phyloP scores from a whole-genome alignment of 2,113 vertebrate species.

The Centrocercus urophasianus region DNA sequence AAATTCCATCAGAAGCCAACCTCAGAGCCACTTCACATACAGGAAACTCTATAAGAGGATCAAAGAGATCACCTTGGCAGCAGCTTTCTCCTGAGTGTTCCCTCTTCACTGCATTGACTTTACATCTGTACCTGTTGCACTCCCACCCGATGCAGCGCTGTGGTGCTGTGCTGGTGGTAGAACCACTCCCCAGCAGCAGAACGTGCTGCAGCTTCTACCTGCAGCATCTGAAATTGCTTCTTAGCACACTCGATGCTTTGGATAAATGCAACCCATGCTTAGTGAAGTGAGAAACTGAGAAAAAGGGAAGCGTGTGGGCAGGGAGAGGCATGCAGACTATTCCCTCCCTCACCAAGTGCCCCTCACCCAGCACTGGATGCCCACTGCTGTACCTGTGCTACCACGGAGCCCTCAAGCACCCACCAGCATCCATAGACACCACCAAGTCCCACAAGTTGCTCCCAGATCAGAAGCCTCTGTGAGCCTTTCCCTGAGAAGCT shows the following conservation, averaged over 20 bases:
- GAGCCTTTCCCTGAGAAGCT: too few relatives aligned
- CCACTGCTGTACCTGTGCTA: neutral
- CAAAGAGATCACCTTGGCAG: neutral
- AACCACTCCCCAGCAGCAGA: neutral
- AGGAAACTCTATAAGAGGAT: neutral
- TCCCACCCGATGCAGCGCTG: neutral
- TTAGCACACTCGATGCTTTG: neutral
- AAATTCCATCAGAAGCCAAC: neutral
- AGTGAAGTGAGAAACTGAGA: neutral
- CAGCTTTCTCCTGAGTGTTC: neutral
- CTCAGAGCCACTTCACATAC: neutral
- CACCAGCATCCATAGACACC: neutral
- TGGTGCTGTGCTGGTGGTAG: neutral
- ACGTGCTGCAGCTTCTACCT: neutral
- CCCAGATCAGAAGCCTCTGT: neutral
- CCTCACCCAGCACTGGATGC: neutral
- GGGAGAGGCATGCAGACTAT: neutral
- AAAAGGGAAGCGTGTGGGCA: neutral
- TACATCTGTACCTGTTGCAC: neutral
- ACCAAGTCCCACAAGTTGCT: neutral
- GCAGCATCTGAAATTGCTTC: neutral
- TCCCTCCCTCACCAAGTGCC: rapidly evolving
- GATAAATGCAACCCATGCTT: neutral
- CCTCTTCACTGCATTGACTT: neutral
- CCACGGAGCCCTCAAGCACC: rapidly evolving